These are phyloP conservation scores for Vireo griseus DNA, from an alignment of 2,797 vertebrate species.

Conservation along the genomic window DNA sequence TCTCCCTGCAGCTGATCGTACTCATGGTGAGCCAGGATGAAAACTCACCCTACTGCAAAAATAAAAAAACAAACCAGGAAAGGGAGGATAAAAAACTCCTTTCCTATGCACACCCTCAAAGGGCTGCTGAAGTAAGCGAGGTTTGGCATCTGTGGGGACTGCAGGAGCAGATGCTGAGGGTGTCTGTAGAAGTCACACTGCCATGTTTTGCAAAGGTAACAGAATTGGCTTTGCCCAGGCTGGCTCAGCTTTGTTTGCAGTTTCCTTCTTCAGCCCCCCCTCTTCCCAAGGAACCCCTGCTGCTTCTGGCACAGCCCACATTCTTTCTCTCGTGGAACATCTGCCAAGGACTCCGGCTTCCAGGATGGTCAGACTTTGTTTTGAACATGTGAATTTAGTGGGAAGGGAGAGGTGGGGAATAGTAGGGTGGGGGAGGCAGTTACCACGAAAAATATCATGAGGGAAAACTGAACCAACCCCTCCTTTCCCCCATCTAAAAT, in stretches of 20 bases:
- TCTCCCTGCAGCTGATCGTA: background rate
- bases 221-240: accelerated
- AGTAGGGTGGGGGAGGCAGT: background rate
- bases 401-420: background rate
- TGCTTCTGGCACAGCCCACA: background rate
- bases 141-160: background rate
- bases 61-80: background rate
- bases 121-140: background rate
- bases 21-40: background rate
- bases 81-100: accelerated
- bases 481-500: background rate
- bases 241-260: background rate
- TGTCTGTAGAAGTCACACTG: background rate
- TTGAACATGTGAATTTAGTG: background rate
- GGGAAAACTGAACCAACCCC: accelerated
- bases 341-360: background rate
- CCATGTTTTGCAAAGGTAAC: accelerated
- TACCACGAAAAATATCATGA: background rate
- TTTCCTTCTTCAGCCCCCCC: background rate
- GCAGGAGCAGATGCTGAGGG: background rate
- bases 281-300: background rate
- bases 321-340: background rate
- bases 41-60: background rate
- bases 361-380: background rate
- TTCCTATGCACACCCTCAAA: accelerated